phyloP scores from a whole-genome alignment of 2,113 vertebrate species.

The Zonotrichia leucophrys region DNA sequence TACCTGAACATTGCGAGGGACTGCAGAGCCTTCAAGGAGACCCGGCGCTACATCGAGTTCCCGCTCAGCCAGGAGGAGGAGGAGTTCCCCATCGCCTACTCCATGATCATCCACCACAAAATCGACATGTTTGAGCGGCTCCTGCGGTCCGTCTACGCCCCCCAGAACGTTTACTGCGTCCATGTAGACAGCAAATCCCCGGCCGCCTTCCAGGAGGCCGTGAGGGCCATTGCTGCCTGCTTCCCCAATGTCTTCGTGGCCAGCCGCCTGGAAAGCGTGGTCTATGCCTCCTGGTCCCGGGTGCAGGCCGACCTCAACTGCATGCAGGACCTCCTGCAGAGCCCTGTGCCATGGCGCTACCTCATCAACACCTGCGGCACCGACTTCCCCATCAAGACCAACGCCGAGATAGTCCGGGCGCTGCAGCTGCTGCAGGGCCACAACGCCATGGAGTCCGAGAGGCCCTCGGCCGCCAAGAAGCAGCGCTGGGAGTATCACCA shows the following conservation, averaged over 20 bases:
- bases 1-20: slow-evolving; percentile 82
- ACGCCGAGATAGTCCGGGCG: slow-evolving; percentile 79
- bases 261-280: slow-evolving; percentile 77
- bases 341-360: slow-evolving; percentile 81
- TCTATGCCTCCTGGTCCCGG: slow-evolving; percentile 89
- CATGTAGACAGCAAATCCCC: slow-evolving; percentile 85
- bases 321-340: slow-evolving; percentile 85
- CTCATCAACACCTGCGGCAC: slow-evolving; percentile 90
- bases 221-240: slow-evolving; percentile 80
- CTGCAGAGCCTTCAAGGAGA: slow-evolving; percentile 73
- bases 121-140: slow-evolving; percentile 92
- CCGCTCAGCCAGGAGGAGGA: slow-evolving; percentile 83
- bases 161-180: slow-evolving; percentile 92
- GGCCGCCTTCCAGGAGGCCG: slow-evolving; percentile 71
- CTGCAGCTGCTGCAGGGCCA: slow-evolving; percentile 80
- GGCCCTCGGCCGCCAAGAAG: slow-evolving; percentile 63
- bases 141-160: slow-evolving; percentile 81
- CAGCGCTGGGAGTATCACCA: slow-evolving; percentile 80
- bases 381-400: slow-evolving; percentile 95
- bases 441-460: slow-evolving; percentile 88
- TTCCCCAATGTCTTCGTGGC: slow-evolving; percentile 90
- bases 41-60: slow-evolving; percentile 75
- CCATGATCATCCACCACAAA: slow-evolving; percentile 90
- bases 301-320: slow-evolving; percentile 95
- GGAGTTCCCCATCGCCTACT: slow-evolving; percentile 87